These are phyloP conservation scores for Phenganax marumi DNA, from an alignment of 92 coral and sea anemone species.

Conservation along the genomic window DNA sequence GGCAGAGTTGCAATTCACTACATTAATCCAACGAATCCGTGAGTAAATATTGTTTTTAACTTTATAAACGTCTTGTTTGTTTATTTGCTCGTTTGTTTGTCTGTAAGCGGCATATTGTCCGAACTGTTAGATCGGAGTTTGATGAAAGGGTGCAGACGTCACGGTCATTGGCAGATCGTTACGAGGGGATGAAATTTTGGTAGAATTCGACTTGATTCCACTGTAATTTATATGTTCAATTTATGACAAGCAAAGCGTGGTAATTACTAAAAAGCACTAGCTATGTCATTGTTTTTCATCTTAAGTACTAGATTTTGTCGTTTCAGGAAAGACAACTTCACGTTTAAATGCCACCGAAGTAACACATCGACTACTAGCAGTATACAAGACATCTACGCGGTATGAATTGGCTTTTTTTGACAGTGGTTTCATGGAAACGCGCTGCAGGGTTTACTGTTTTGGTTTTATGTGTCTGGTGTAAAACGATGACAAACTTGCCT, in stretches of 20 bases:
- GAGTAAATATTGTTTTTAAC: slow-evolving; percentile 36
- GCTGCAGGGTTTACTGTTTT: not conserved
- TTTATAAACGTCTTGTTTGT: not conserved
- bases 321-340: slow-evolving; percentile 92
- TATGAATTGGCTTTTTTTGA: slow-evolving; percentile 41
- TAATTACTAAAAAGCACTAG: not conserved
- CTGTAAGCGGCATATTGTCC: no score
- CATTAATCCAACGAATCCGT: slow-evolving; percentile 92
- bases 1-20: slow-evolving; percentile 96
- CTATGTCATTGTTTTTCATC: not conserved
- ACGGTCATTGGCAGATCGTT: no score
- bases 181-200: no score
- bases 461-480: not conserved
- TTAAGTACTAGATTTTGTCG: not conserved
- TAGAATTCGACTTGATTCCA: no score
- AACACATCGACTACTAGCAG: slow-evolving; percentile 64
- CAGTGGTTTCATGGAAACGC: no score
- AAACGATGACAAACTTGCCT: no score
- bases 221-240: no score
- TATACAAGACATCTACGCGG: slow-evolving; percentile 92
- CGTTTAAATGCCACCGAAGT: slow-evolving; percentile 97
- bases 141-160: no score
- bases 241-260: no score
- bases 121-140: no score
- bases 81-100: not conserved